Evolutionary conservation across 1,140 invertebrate genomes (phyloP), one percentile per base, ranked within the genome.

Genomic region (Ips nitidus): DNA sequence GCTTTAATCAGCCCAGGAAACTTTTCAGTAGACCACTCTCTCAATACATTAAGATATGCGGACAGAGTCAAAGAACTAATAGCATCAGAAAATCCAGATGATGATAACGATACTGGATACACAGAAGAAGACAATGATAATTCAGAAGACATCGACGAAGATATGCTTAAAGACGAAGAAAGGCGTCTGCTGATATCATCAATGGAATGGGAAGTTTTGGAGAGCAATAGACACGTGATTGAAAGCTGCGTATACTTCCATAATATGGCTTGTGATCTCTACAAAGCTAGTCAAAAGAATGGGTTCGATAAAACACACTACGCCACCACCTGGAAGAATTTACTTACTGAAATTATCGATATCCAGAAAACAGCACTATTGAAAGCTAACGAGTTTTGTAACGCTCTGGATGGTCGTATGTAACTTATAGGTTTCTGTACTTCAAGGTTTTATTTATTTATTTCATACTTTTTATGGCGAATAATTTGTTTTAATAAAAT

Each of bases 1-100:
- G 97, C 98, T 39, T 98, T 98, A 91, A 96, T 99, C 72, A 97
- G 95, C 77, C 97, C 97, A 42, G 94, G 94, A 50, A 87, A 98
- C 82, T 90, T 87, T 77, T 97, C 94, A 2, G 98, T 96, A 82
- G 98, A 99, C 83, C 96, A 99, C 83, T 97, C 95, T 2, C 83
- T 99, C 45, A 99, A 99, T 82, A 99, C 98, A 36, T 84, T 99
- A 41, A 86, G 98, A 73, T 99, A 99, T 81, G 98, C 97, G 4
- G 94, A 99, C 83, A 87, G 94, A 77, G 94, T 96, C 2, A 97
- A 97, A 82, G 94, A 96, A 84, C 82, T 96, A 63, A 93, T 93
- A 22, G 90, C 89, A 2, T 87, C 86, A 68, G 92, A 94, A 81
- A 65, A 63, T 36, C 64, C 58, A 41, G 69, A 70, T n/a, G 52